phyloP scores from a whole-genome alignment of 2,888 invertebrate species.

The Pseudeuparius sepicola region DNA sequence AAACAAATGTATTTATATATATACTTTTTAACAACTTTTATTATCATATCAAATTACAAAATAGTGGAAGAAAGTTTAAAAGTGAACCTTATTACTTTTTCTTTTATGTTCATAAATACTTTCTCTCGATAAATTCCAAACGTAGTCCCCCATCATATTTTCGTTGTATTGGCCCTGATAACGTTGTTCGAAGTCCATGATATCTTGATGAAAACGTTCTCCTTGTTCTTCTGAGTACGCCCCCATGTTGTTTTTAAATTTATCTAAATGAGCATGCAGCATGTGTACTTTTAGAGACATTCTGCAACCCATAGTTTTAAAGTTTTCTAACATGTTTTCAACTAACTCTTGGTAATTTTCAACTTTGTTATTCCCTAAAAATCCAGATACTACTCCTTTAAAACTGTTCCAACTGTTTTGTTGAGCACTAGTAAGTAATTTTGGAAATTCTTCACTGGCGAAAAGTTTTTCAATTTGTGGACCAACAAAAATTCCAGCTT shows the following conservation, averaged over 20 bases:
- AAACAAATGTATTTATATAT: slow-evolving; percentile 11
- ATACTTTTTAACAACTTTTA: too few relatives aligned
- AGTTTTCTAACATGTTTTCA: slow-evolving; percentile 23
- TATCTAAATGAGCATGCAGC: slow-evolving; percentile 28
- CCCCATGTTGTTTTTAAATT: slow-evolving; percentile 25
- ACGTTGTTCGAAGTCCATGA: slow-evolving; percentile 25
- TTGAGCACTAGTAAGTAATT: slow-evolving; percentile 17
- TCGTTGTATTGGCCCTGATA: slow-evolving; percentile 26
- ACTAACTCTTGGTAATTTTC: slow-evolving; percentile 26
- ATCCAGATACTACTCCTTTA: slow-evolving; percentile 15
- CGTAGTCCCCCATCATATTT: slow-evolving; percentile 27
- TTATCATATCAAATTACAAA: too few relatives aligned
- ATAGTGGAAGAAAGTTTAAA: slow-evolving; percentile 11
- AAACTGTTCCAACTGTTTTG: slow-evolving; percentile 14
- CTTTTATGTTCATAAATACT: slow-evolving; percentile 10
- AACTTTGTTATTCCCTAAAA: slow-evolving; percentile 24
- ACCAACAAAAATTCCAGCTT: slow-evolving; percentile 13
- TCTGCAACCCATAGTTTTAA: slow-evolving; percentile 21
- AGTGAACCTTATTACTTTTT: slow-evolving; percentile 12
- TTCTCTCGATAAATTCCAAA: slow-evolving; percentile 12
- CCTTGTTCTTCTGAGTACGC: slow-evolving; percentile 28
- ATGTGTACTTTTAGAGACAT: slow-evolving; percentile 28
- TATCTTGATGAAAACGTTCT: slow-evolving; percentile 29
- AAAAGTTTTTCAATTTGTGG: slow-evolving; percentile 15
- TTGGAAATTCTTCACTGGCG: slow-evolving; percentile 19